Evolutionary conservation across 1,140 invertebrate species (phyloP).

Genomic region (Bursaphelenchus mucronatus): DNA sequence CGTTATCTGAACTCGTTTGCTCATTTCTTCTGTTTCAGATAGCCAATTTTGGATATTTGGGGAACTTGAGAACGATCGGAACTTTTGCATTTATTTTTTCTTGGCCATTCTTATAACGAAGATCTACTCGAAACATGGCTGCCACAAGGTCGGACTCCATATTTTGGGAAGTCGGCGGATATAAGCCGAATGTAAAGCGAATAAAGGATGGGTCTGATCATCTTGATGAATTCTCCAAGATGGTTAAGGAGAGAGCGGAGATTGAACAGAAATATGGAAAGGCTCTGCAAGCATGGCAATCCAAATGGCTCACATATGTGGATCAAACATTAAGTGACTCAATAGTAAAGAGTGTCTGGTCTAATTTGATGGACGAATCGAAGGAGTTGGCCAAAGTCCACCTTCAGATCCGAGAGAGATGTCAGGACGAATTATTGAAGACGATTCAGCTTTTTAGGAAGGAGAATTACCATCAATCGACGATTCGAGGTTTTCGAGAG

Average conservation of each 20-base stretch:
- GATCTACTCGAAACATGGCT: no score
- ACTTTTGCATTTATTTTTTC: no score
- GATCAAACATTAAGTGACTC: constrained; percentile 32
- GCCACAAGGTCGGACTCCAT: neutral
- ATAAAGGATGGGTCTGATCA: constrained; percentile 57
- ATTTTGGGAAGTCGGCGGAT: constrained; percentile 36
- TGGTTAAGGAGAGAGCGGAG: constrained; percentile 51
- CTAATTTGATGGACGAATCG: constrained; percentile 40
- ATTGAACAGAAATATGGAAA: constrained; percentile 53
- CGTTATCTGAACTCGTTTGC: no score
- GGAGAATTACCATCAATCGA: constrained; percentile 57
- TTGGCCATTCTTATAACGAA: no score
- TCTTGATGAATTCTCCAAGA: constrained; percentile 50
- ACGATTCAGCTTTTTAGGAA: constrained; percentile 51
- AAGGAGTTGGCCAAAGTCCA: constrained; percentile 47
- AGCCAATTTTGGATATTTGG: no score
- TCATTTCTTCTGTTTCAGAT: no score
- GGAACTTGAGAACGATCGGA: no score
- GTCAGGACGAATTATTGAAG: constrained; percentile 52
- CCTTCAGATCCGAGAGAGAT: constrained; percentile 42
- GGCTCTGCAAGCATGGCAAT: constrained; percentile 46
- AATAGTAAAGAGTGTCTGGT: constrained; percentile 27
- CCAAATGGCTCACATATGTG: constrained; percentile 47
- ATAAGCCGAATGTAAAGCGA: constrained; percentile 55
- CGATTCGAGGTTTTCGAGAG: constrained; percentile 55